Evolutionary conservation across 2,888 invertebrate species (phyloP), one percentile per base, ranked within the genome.

Genomic region (Notodonta ziczac): DNA sequence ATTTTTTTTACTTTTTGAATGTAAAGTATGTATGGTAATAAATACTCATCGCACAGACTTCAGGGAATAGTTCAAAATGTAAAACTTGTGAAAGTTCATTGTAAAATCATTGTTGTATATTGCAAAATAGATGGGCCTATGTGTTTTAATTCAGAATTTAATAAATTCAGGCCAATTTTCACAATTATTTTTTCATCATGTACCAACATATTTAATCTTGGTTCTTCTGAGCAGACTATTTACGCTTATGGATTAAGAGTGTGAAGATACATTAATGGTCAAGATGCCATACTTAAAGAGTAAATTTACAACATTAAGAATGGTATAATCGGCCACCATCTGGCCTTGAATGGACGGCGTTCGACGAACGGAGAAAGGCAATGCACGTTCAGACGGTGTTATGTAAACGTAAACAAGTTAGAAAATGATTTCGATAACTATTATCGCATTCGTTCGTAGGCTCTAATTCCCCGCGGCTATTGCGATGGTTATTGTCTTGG

Each of bases 351-450:
- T 76, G 70, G 58, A 59, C 67, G 40, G 66, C 76, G 87, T 87
- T 87, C 88, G 85, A 79, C 71, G 84, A 69, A 81, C 88, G 80
- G 83, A 82, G 86, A 85, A 86, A 87, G 85, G 83, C 79, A 76
- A 69, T 65, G 65, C 61, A 72, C 72, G 71, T 68, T 67, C 65
- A 66, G 72, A 73, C 67, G 69, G 66, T 78, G 82, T 87, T 85
- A 83, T 80, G 81, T 87, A 84, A 87, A 85, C 78, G 72, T 73
- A 77, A 77, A 78, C 77, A 77, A 77, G 83, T 77, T 79, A 78
- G 75, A 77, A 79, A 80, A 77, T 74, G 56, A 67, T 70, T 67
- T 73, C 52, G 65, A 72, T 73, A 72, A 69, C 69, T 65, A 70
- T 72, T 71, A 76, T 73, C 70, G 67, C 64, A 62, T 60, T 75